phyloP scores from a whole-genome alignment of 2,797 vertebrate species.

The Crax fasciolata region DNA sequence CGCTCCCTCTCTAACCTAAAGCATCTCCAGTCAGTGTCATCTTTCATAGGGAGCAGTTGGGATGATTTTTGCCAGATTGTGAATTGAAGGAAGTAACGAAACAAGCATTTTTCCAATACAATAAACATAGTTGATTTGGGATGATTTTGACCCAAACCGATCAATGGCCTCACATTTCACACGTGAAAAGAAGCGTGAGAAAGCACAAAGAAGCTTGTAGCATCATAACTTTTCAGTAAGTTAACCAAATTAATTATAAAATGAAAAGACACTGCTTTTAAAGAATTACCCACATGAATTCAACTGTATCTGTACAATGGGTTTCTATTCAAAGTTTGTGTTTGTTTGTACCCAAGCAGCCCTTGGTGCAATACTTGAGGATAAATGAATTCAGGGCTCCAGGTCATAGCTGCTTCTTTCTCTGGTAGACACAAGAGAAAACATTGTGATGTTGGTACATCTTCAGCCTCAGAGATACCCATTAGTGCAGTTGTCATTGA shows the following conservation, averaged over 20 bases:
- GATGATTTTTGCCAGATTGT: not conserved
- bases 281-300: not conserved
- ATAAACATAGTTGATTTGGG: not conserved
- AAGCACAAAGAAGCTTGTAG: not conserved
- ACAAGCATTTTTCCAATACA: rapidly evolving
- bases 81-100: not conserved
- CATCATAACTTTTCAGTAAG: not conserved
- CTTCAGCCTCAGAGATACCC: not conserved
- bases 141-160: not conserved
- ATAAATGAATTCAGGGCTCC: not conserved
- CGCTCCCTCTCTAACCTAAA: not conserved
- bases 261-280: not conserved
- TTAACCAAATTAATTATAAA: not conserved
- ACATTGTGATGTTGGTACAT: not conserved
- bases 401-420: not conserved
- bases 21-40: not conserved
- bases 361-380: not conserved
- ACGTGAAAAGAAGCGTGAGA: not conserved
- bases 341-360: not conserved
- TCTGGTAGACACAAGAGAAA: not conserved
- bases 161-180: not conserved
- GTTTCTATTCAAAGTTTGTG: not conserved
- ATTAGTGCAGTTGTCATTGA: not conserved
- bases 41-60: not conserved
- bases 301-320: not conserved